Evolutionary conservation across 23 tunicate genomes (phyloP), one percentile per base, ranked within the genome.

Genomic region (Pegea sp.): DNA sequence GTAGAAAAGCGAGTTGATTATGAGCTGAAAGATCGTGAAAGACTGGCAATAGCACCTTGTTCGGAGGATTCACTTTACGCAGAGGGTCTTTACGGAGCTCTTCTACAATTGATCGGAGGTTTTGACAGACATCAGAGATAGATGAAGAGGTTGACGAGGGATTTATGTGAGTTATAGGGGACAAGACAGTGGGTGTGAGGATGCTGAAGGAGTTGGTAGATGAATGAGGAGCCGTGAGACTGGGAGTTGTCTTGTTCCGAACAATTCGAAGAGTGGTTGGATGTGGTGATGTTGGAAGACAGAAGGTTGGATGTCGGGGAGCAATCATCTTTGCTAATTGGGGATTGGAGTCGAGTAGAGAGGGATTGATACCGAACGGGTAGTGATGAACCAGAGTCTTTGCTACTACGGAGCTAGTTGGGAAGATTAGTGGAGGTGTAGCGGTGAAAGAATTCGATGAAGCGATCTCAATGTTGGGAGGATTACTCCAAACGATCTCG

Each of bases 291-390:
- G n/a, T n/a, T n/a, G n/a, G n/a, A n/a, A n/a, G n/a, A n/a, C n/a
- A n/a, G n/a, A n/a, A n/a, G n/a, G n/a, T n/a, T n/a, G n/a, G n/a
- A n/a, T n/a, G n/a, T n/a, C n/a, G n/a, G n/a, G n/a, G n/a, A n/a
- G n/a, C n/a, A n/a, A n/a, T n/a, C 70, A 77, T 68, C 58, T 77
- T 77, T 1, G 89, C 89, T 18, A 77, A 64, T 7, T 68, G 51
- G 20, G 89, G 89, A 49, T 77, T 77, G 24, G 89, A 69, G 53
- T 69, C 56, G 46, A 77, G 75, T 22, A 77, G 42, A 48, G 52
- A 68, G 50, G 89, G 89, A 51, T 77, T 55, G n/a, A 77, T 77
- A 22, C 89, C 89, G 44, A 68, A 63, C 7, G 89, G 89, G 42
- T 77, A 77, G 38, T 77, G 89, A 52, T 77, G 89, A 30, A 62